Evolutionary conservation across 2,888 invertebrate genomes (phyloP).

Genomic region (Conus canariensis): DNA sequence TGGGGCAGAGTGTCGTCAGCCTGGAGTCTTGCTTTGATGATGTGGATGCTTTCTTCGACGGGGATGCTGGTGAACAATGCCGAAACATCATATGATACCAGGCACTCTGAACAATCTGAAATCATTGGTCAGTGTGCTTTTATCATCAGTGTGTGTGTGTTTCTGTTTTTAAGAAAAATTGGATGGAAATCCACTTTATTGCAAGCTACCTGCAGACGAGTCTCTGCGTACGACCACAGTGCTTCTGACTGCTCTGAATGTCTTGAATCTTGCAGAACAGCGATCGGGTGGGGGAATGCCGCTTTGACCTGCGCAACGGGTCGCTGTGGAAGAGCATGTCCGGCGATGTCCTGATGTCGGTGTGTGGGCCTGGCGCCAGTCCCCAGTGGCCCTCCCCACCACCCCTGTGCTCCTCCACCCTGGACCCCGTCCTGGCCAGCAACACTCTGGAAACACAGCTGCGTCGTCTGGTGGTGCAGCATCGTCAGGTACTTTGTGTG

Average conservation of each 20-base stretch:
- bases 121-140: no score
- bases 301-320: slow-evolving; percentile 75
- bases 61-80: no score
- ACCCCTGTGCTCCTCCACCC: slow-evolving; percentile 67
- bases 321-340: slow-evolving; percentile 78
- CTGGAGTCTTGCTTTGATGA: no score
- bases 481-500: slow-evolving; percentile 69
- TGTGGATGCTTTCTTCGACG: no score
- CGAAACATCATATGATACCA: no score
- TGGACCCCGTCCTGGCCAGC: slow-evolving; percentile 72
- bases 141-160: background rate
- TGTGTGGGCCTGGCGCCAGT: slow-evolving; percentile 66
- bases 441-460: slow-evolving; percentile 78
- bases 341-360: slow-evolving; percentile 75
- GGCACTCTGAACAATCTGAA: background rate
- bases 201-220: no score
- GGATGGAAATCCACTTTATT: no score
- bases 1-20: no score
- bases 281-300: slow-evolving; percentile 75
- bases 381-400: slow-evolving; percentile 73
- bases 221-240: no score
- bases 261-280: slow-evolving; percentile 63
- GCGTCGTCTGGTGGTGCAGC: slow-evolving; percentile 71
- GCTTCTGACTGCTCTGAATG: no score
- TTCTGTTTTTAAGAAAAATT: background rate